phyloP scores from a whole-genome alignment of 1,140 invertebrate genomes.

The Pentalonia nigronervosa region DNA sequence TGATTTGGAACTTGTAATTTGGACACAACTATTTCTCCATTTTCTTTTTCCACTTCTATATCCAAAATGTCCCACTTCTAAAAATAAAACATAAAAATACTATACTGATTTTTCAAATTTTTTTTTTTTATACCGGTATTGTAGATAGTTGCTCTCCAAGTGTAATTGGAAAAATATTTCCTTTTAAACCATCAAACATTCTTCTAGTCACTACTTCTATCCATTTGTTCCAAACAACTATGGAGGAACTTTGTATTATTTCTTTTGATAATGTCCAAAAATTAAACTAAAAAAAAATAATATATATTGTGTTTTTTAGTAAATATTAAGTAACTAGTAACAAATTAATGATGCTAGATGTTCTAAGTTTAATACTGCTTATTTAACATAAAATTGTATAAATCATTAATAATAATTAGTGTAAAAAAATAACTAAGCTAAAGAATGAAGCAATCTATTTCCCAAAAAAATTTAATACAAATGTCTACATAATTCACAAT shows the following conservation, averaged over 20 bases:
- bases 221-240: slow-evolving; percentile 48
- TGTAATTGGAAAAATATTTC: slow-evolving; percentile 49
- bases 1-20: slow-evolving; percentile 56
- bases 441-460: too few species aligned
- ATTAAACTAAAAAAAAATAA: slow-evolving; percentile 43
- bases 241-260: slow-evolving; percentile 29
- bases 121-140: slow-evolving; percentile 27
- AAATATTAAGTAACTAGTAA: not conserved
- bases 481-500: too few species aligned
- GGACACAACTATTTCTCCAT: slow-evolving; percentile 46
- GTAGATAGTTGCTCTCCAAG: slow-evolving; percentile 50
- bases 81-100: not conserved
- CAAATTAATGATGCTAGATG: not conserved
- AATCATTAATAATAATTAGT: too few species aligned
- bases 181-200: slow-evolving; percentile 38
- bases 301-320: not conserved
- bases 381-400: too few species aligned
- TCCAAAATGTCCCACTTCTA: slow-evolving; percentile 57
- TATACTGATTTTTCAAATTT: not conserved
- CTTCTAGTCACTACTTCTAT: not conserved
- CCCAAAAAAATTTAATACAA: too few species aligned
- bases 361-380: not conserved
- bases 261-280: slow-evolving; percentile 52
- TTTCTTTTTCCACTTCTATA: slow-evolving; percentile 57
- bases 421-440: too few species aligned